A percentile compares a stretch with the other conserved stretches of the same genome.
phyloP scores from a whole-genome alignment of 2,888 invertebrate species.

The Monopis laevigella region DNA sequence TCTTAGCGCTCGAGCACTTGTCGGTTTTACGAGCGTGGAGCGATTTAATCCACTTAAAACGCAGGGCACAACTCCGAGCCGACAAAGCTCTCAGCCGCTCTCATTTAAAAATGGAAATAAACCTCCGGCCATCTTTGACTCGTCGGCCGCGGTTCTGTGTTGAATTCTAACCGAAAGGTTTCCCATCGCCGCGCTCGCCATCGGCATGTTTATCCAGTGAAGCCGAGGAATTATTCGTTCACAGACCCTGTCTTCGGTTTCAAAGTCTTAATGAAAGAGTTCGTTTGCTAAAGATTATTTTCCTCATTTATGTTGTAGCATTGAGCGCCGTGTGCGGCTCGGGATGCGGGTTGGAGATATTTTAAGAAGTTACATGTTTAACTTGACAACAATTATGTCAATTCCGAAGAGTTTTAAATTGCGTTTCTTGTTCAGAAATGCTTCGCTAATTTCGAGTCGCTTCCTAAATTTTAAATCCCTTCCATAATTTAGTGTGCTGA shows the following conservation, averaged over 20 bases:
- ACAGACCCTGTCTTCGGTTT: slow-evolving; percentile 38
- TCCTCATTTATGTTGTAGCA: slow-evolving; percentile 35
- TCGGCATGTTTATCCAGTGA: slow-evolving; percentile 29
- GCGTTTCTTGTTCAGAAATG: neutral
- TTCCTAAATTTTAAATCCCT: slow-evolving; percentile 29
- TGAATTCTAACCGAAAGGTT: slow-evolving; percentile 28
- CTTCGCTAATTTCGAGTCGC: slow-evolving; percentile 20
- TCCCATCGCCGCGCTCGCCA: slow-evolving; percentile 8
- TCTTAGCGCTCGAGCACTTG: slow-evolving; percentile 61
- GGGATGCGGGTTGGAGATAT: neutral
- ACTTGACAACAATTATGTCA: neutral
- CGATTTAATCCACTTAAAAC: slow-evolving; percentile 70
- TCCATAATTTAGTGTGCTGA: slow-evolving; percentile 37
- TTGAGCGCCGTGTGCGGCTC: slow-evolving; percentile 14
- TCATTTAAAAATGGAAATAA: slow-evolving; percentile 69
- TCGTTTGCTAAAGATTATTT: slow-evolving; percentile 44
- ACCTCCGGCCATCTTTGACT: slow-evolving; percentile 63
- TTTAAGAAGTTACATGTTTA: neutral
- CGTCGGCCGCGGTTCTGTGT: slow-evolving; percentile 46
- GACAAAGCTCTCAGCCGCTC: slow-evolving; percentile 67
- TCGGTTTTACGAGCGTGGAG: slow-evolving; percentile 66
- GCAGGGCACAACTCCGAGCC: slow-evolving; percentile 63
- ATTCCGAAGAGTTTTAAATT: neutral
- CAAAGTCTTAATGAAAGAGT: slow-evolving; percentile 50
- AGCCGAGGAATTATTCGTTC: slow-evolving; percentile 36